Evolutionary conservation across 2,888 invertebrate genomes (phyloP).

Genomic region (Unio pictorum): DNA sequence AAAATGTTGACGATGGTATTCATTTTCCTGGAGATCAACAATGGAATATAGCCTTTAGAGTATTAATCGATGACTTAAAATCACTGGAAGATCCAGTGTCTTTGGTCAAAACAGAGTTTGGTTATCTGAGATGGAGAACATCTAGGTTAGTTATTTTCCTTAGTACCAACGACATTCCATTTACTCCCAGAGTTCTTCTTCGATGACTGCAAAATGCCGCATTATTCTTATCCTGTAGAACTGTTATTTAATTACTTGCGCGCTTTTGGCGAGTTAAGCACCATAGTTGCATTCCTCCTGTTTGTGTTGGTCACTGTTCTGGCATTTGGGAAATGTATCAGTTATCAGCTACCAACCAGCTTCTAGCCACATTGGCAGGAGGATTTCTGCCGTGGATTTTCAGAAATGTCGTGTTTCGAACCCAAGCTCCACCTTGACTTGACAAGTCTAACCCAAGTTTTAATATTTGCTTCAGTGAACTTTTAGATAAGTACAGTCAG

Average conservation of each 20-base stretch:
- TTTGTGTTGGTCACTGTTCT: constrained; percentile 40
- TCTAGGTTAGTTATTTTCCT: constrained; percentile 28
- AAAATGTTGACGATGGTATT: not conserved
- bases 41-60: constrained; percentile 58
- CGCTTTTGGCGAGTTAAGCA: constrained; percentile 26
- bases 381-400: constrained; percentile 44
- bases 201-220: constrained; percentile 32
- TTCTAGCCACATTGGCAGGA: constrained; percentile 37
- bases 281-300: constrained; percentile 31
- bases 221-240: constrained; percentile 34
- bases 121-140: constrained; percentile 25
- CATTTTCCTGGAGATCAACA: constrained; percentile 22
- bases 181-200: constrained; percentile 41
- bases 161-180: constrained; percentile 28
- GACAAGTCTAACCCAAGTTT: constrained; percentile 25
- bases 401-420: constrained; percentile 30
- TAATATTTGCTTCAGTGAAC: constrained; percentile 22
- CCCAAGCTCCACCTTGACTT: constrained; percentile 13
- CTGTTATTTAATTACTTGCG: constrained; percentile 23
- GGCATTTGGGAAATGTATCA: constrained; percentile 45
- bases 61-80: constrained; percentile 19
- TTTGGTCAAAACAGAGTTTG: constrained; percentile 9
- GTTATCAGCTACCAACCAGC: constrained; percentile 34
- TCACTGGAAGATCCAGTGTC: constrained; percentile 19
- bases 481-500: constrained; percentile 21